Base-by-base conservation (phyloP, 1,140 invertebrate genomes). In the Cataglyphis hispanica region DNA sequence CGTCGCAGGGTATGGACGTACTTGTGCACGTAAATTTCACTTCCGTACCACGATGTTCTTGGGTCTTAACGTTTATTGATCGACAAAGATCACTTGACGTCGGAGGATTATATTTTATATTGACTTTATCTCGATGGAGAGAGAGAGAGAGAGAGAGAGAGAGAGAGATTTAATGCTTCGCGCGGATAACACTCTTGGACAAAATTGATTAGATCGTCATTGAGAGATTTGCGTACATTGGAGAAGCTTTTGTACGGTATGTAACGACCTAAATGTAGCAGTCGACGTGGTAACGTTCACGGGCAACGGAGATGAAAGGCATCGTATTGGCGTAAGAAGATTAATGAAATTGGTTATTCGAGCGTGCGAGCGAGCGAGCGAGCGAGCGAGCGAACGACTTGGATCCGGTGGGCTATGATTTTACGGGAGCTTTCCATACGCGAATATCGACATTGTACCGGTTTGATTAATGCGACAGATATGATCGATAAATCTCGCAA, bases 381-480 rank as follows among this genome's bases (percentile, higher is more conserved):
- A 16, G 66, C 13, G 60, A 37, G 34, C 34, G 22, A 43, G 6
- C 37, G 22, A 43, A 1, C 37, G 64, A 31, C 16, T 43, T 11
- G 6, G 22, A 16, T 34, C 34, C 13, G 40, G 31, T 22, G 43
- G 25, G 50, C 34, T 72, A 81, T 81, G 78, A 83, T 83, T 74
- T 83, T 83, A 83, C 27, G 37, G 67, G 37, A 43, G 37, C 67
- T 74, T 34, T 83, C 37, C 27, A 43, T 43, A 60, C 27, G 46
- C 67, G 53, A 80, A 56, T 40, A 27, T 13, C 76, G 76, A 11
- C 27, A 72, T 74, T 83, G 67, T 83, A 27, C 67, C 2, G 19
- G 37, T n/a, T 83, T 83, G 78, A 83, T 83, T 83, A 83, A 83
- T 83, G 78, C 78, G 78, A 83, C 78, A 74, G 37, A 83, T 72